Evolutionary conservation across 2,888 invertebrate species (phyloP), one percentile per base, ranked within the genome.

Genomic region (Torymus tubicola): DNA sequence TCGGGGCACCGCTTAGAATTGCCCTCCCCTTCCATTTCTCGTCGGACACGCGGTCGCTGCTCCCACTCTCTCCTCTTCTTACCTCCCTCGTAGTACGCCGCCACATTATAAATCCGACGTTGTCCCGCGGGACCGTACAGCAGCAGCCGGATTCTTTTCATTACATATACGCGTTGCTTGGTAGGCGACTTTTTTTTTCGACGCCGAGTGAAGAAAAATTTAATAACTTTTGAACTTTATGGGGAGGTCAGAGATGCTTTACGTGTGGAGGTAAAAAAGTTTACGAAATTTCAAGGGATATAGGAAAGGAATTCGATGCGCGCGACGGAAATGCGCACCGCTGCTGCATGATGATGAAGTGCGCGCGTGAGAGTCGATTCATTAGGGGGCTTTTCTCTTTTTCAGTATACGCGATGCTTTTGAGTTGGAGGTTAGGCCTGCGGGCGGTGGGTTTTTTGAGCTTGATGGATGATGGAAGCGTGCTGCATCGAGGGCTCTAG

Each of bases 101-200:
- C 14, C 79, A 63, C 73, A 73, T 68, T 78, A 78, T 78, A 78
- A 72, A 78, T 78, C 67, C 72, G 53, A 55, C 58, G 31, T 24
- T 57, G 69, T 69, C 69, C 69, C 69, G 52, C 10, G 57, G 69
- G 69, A 57, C 61, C 61, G 58, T 42, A 13, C 31, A 14, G 50
- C 11, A 18, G 24, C 24, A 60, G 60, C 72, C 58, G 60, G 69
- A 69, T 79, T 79, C 79, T 79, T 79, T 79, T 79, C 79, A 79
- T 79, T 79, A 24, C 24, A 24, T 24, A 24, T 24, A 24, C 3
- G 3, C 3, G n/a, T n/a, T n/a, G n/a, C 3, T 3, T 24, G 24
- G 24, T 3, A 2, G 24, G 24, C 24, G 24, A 3, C 24, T 24
- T 24, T 24, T 24, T 24, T 24, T 24, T 3, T 2, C 24, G 61